Conservation (phyloP, 2,797 vertebrate genomes). For the Clarias platycephalus region DNA sequence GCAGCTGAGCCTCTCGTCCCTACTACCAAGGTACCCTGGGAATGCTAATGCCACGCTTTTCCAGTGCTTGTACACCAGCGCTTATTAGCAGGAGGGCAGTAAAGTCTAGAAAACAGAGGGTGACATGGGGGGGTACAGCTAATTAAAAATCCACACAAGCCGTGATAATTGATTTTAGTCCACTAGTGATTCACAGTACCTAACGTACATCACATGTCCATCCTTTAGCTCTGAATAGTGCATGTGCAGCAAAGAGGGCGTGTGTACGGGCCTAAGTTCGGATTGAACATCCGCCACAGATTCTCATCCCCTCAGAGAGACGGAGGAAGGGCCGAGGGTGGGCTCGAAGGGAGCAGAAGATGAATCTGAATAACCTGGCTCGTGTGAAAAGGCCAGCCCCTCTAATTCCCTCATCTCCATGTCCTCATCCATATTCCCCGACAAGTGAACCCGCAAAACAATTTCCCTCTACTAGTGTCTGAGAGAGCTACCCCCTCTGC, state of each 20-base stretch:
- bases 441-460: slow-evolving; percentile 74
- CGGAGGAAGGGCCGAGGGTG: slow-evolving; percentile 8
- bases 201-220: neutral
- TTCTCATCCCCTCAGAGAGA: neutral
- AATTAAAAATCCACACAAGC: neutral
- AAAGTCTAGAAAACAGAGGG: neutral
- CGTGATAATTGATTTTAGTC: neutral
- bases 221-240: neutral
- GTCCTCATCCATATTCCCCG: slow-evolving; percentile 74
- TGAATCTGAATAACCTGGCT: slow-evolving; percentile 57
- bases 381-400: slow-evolving; percentile 63
- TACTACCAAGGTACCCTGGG: slow-evolving; percentile 43
- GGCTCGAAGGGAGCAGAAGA: slow-evolving; percentile 40
- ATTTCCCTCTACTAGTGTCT: slow-evolving; percentile 66
- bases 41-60: slow-evolving; percentile 57
- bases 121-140: neutral
- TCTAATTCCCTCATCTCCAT: slow-evolving; percentile 70
- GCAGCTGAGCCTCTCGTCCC: slow-evolving; percentile 56
- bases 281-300: neutral
- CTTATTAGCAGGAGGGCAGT: slow-evolving; percentile 10
- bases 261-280: neutral
- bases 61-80: slow-evolving; percentile 30
- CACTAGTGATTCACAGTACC: neutral
- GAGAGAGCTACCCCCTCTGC: slow-evolving; percentile 72
- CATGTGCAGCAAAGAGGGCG: neutral